A percentile compares a stretch with the other conserved stretches of the same genome.
phyloP scores from a whole-genome alignment of 2,113 vertebrate species.

The Neotoma lepida region DNA sequence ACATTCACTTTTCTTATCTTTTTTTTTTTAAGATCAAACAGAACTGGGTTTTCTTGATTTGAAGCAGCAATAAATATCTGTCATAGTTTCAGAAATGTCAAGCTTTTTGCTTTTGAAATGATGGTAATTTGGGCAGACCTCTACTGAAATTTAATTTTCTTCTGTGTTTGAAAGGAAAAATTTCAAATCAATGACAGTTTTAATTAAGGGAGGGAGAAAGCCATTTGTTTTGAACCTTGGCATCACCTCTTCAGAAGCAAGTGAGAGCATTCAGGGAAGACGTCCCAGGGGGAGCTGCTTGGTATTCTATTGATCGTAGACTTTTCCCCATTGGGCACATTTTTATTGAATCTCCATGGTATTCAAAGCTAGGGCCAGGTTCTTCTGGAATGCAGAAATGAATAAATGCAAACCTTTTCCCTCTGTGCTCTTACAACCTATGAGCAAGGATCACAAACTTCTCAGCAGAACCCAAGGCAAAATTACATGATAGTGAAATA shows the following conservation, averaged over 20 bases:
- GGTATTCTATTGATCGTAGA: background rate
- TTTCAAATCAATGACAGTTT: constrained; percentile 31
- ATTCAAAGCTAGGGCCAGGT: background rate
- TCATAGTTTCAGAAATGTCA: constrained; percentile 16
- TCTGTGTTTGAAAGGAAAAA: constrained; percentile 39
- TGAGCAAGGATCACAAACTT: background rate
- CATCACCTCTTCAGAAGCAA: background rate
- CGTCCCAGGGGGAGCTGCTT: background rate
- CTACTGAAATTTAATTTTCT: constrained; percentile 47
- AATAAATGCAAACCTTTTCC: background rate
- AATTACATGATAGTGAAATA: background rate
- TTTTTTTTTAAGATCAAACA: background rate
- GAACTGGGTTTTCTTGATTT: background rate
- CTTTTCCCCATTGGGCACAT: background rate
- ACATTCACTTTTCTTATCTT: constrained; percentile 7
- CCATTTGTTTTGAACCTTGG: background rate
- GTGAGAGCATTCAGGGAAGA: background rate
- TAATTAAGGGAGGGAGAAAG: constrained; percentile 7
- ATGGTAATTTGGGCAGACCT: constrained; percentile 19
- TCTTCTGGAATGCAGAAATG: constrained; percentile 16
- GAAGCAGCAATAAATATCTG: background rate
- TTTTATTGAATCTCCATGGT: background rate
- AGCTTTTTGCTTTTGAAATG: constrained; percentile 43
- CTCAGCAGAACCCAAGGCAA: background rate
- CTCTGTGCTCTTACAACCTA: background rate